Base-by-base conservation (phyloP, 64 coral and sea anemone species). In the Cladopsammia gracilis region DNA sequence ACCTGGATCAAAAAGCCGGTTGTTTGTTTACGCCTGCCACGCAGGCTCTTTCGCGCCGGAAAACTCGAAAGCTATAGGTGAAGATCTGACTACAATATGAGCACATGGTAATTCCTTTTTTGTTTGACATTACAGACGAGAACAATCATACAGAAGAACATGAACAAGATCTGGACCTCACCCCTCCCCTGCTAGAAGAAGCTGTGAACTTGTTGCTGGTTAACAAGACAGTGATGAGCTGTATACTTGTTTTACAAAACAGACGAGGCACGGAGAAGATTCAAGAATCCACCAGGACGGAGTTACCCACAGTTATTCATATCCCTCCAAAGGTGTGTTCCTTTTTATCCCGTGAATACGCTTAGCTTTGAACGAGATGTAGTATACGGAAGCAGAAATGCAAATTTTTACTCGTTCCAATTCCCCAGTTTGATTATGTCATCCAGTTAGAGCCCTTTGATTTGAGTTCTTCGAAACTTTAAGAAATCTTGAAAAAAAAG, bases 211-310 rank as follows among this genome's bases (percentile, higher is more conserved):
- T 97, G 52, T 58, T 97, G 43, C 56, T 97, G 53, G 92, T 97
- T 0, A 97, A 94, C 92, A 97, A 97, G 81, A 97, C 95, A 7
- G 91, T 97, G 1, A 91, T 97, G 88, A 97, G 95, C 59, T 97
- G 95, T 66, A 94, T 97, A 57, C 82, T 97, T 23, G 95, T 97
- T 25, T 68, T 97, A 58, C 76, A 97, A 89, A 97, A 94, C 49
- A 88, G 88, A 20, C 49, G 90, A 50, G 82, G 73, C 62, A 20
- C 91, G 6, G 61, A 73, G 23, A 88, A 89, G 67, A 73, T 20
- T 12, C 78, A 83, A 25, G 80, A 89, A 74, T 42, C 86, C 18
- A 64, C 79, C 6, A 15, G 71, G 1, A 65, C 76, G 0, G 75
- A 69, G 44, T 48, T 58, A 64, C 48, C 79, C 7, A 90, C 75